phyloP scores from a whole-genome alignment of 2,888 invertebrate species.

The Folsomia candida region DNA sequence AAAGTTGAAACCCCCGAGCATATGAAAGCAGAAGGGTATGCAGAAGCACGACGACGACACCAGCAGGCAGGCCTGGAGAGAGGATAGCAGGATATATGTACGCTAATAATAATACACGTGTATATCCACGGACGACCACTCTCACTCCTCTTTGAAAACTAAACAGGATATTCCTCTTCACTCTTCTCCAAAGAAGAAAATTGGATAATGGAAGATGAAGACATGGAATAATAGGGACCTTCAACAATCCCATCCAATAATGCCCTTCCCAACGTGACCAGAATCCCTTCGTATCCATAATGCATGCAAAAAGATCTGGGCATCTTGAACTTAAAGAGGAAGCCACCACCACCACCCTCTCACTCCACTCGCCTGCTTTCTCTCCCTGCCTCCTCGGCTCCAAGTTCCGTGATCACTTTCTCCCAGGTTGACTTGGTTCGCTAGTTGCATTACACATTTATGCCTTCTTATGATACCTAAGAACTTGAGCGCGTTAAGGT shows the following conservation, averaged over 20 bases:
- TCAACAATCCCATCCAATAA: conserved; percentile 15
- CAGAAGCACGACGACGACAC: too few relatives aligned
- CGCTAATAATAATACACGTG: too few relatives aligned
- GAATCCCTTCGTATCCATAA: conserved; percentile 5
- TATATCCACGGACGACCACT: background rate
- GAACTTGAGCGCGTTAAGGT: too few relatives aligned
- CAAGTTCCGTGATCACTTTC: background rate
- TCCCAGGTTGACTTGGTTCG: too few relatives aligned
- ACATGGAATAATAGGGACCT: conserved; percentile 10
- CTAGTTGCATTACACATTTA: too few relatives aligned
- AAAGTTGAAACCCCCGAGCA: too few relatives aligned
- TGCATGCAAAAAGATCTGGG: conserved; percentile 10
- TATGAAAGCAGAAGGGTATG: too few relatives aligned
- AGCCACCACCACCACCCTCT: background rate
- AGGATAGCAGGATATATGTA: too few relatives aligned
- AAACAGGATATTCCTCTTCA: conserved; percentile 10
- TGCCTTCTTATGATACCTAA: too few relatives aligned
- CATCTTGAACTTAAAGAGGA: background rate
- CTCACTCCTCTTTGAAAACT: conserved; percentile 4
- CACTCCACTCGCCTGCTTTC: background rate
- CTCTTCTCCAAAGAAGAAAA: conserved; percentile 4
- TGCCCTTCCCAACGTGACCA: conserved; percentile 9
- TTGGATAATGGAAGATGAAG: conserved; percentile 18
- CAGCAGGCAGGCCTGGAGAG: too few relatives aligned
- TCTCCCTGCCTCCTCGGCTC: background rate